Base-by-base conservation (phyloP, 1,140 invertebrate species). In the Drosophila equinoxialis region DNA sequence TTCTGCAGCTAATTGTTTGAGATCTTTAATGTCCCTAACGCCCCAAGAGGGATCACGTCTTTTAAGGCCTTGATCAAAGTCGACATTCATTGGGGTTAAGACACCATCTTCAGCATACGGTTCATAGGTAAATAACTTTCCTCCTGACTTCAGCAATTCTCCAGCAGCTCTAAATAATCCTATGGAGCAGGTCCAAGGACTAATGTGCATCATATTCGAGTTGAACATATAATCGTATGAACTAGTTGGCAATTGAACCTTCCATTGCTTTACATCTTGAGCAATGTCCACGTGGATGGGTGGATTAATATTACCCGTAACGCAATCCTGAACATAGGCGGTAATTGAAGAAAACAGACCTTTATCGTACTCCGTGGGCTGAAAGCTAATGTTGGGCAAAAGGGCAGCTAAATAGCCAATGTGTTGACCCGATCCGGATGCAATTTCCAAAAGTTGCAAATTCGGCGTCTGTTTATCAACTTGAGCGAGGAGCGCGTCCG, bases 161-260 rank as follows among this genome's bases (percentile, higher is more conserved):
- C 94, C 94, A 39, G 95, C 94, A 90, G 95, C 95, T 68, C 93
- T 87, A 92, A 98, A 97, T 14, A 98, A 93, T 1, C 96, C 95
- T 73, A 94, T 89, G 0, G 96, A 94, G 79, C 96, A 97, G 17
- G 91, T 80, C 92, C 91, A 94, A 1, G 96, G 95, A 45, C 94
- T 94, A 54, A 98, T 96, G 82, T 98, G 97, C 41, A 98, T 95
- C 95, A 98, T 96, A 85, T 98, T 98, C 13, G 95, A 94, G 92
- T 95, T 96, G 48, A 96, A 94, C 62, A 98, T 94, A 68, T 96
- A 95, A 91, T 98, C 96, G 68, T 95, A 94, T 62, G 93, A 72
- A 13, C 3, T 66, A 0, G 51, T 54, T 3, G 51, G 30, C 0
- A 68, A 13, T 0, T 67, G 17, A 2, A 13, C 5, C 5, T 84